These are phyloP conservation scores for Steinernema hermaphroditum DNA, from an alignment of 2,888 invertebrate species.

Conservation along the genomic window DNA sequence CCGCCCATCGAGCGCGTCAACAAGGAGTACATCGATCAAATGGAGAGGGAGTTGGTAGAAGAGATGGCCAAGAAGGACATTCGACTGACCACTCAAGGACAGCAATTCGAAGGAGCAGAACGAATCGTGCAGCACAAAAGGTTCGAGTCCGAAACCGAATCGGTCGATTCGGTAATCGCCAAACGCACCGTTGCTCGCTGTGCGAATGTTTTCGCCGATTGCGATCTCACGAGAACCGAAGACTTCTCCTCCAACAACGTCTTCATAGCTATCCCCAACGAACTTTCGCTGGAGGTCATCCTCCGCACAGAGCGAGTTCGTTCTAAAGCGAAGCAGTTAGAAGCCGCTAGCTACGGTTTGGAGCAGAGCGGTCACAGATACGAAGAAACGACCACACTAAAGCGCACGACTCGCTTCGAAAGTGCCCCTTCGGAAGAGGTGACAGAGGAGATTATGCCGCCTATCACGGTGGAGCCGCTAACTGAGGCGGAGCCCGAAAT, in stretches of 20 bases:
- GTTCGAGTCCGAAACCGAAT: constrained; percentile 57
- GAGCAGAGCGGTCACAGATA: constrained; percentile 49
- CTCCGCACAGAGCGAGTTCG: background rate
- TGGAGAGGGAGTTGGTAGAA: constrained; percentile 47
- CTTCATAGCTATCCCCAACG: constrained; percentile 39
- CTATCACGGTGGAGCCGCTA: background rate
- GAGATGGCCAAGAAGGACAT: constrained; percentile 52
- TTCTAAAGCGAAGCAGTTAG: constrained; percentile 22
- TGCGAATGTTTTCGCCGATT: constrained; percentile 61
- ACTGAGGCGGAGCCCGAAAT: constrained; percentile 6
- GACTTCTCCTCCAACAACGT: constrained; percentile 61
- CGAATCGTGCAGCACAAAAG: constrained; percentile 42
- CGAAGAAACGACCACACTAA: constrained; percentile 44
- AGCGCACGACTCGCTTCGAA: constrained; percentile 31
- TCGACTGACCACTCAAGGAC: constrained; percentile 56
- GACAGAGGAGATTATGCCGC: background rate
- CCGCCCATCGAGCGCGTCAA: constrained; percentile 43
- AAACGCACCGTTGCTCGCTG: constrained; percentile 38
- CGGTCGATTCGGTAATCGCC: constrained; percentile 47
- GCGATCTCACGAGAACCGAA: constrained; percentile 59
- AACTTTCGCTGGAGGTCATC: background rate
- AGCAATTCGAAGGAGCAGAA: constrained; percentile 54
- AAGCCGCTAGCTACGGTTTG: constrained; percentile 46
- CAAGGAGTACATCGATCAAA: constrained; percentile 58
- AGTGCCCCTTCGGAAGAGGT: background rate